Conservation (phyloP, 2,113 vertebrate species). For the Thunnus thynnus region DNA sequence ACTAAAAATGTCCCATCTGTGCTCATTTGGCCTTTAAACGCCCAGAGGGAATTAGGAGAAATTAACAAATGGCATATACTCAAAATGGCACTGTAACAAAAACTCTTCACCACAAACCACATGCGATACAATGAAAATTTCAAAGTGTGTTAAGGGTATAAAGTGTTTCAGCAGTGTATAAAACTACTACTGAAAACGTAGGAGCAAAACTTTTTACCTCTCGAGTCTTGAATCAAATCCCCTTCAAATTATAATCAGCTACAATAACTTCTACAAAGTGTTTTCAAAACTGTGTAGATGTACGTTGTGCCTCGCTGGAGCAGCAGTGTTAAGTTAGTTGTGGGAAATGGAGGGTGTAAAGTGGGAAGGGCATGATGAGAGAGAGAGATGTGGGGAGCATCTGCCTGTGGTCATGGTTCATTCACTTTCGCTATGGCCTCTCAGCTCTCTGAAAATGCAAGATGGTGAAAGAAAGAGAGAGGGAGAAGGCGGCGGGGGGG, state of each 20-base stretch:
- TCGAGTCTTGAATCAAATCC: conserved; percentile 27
- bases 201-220: conserved; percentile 42
- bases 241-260: conserved; percentile 21
- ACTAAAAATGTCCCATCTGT: conserved; percentile 76
- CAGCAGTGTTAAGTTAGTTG: conserved; percentile 59
- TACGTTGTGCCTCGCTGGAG: conserved; percentile 14
- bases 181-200: background rate
- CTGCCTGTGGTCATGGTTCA: conserved; percentile 84
- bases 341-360: conserved; percentile 74
- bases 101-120: background rate
- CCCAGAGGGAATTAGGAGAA: conserved; percentile 61
- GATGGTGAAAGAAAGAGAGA: conserved; percentile 72
- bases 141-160: background rate
- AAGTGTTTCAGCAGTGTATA: background rate
- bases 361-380: conserved; percentile 53
- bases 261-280: background rate
- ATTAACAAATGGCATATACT: conserved; percentile 73
- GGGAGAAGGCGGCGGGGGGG: background rate
- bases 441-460: conserved; percentile 87
- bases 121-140: fast-evolving
- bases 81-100: conserved; percentile 47
- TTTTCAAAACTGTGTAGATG: conserved; percentile 15
- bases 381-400: conserved; percentile 76
- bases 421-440: conserved; percentile 80
- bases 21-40: conserved; percentile 65